phyloP scores from a whole-genome alignment of 2,797 vertebrate genomes.

The Bufotes viridis region DNA sequence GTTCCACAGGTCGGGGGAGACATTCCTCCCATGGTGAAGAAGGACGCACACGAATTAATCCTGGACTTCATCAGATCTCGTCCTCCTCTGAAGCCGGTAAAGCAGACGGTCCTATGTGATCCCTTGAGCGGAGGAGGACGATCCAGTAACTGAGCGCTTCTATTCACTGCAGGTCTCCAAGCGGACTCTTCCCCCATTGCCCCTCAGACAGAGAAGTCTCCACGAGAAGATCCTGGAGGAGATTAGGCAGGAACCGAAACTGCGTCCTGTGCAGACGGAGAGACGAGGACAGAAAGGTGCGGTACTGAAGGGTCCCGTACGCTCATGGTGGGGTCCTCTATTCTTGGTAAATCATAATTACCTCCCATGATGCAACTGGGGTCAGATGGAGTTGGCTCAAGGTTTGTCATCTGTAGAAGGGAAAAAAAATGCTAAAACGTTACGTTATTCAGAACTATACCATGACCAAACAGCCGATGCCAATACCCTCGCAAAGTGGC shows the following conservation, averaged over 20 bases:
- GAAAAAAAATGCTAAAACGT: too few species aligned
- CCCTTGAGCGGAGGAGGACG: too few species aligned
- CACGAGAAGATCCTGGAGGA: slow-evolving; percentile 90
- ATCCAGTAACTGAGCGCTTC: neutral
- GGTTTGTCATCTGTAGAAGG: too few species aligned
- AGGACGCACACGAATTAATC: slow-evolving; percentile 90
- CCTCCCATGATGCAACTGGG: too few species aligned
- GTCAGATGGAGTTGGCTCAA: too few species aligned
- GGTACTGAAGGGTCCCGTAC: neutral
- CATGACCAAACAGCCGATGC: too few species aligned
- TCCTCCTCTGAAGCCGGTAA: slow-evolving; percentile 92
- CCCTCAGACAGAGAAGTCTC: slow-evolving; percentile 82
- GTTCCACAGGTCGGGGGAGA: slow-evolving; percentile 85
- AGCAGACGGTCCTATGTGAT: neutral
- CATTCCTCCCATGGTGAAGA: slow-evolving; percentile 88
- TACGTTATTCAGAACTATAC: too few species aligned
- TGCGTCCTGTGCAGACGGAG: slow-evolving; percentile 79
- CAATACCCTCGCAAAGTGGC: too few species aligned
- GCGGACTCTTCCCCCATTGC: slow-evolving; percentile 84
- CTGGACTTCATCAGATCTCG: slow-evolving; percentile 95
- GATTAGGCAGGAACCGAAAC: slow-evolving; percentile 90
- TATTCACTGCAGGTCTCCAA: slow-evolving; percentile 79
- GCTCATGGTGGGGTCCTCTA: too few species aligned
- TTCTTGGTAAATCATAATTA: too few species aligned
- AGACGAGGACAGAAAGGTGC: slow-evolving; percentile 69